Evolutionary conservation across 1,140 invertebrate genomes (phyloP).

Genomic region (Mactra quadrangularis): DNA sequence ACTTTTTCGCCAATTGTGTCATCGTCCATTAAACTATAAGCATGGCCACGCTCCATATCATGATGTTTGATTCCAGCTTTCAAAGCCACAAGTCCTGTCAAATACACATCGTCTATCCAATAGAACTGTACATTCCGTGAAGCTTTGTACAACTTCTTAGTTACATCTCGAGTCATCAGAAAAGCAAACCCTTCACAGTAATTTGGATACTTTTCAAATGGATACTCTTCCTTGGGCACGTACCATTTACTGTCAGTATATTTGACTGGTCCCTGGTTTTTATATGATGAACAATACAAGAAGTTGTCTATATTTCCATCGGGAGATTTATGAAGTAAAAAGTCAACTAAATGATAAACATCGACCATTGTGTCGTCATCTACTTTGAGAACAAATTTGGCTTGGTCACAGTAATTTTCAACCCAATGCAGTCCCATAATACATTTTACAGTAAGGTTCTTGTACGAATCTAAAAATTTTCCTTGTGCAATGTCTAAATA

Average conservation of each 20-base stretch:
- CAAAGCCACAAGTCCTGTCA: conserved; percentile 45
- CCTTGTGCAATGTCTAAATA: conserved; percentile 74
- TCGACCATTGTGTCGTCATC: conserved; percentile 93
- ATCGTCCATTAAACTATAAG: conserved; percentile 22
- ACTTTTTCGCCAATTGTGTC: conserved; percentile 30
- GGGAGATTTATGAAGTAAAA: conserved; percentile 22
- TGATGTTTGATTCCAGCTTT: conserved; percentile 27
- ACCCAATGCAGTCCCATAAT: conserved; percentile 94
- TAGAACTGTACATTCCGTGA: conserved; percentile 50
- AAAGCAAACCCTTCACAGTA: conserved; percentile 62
- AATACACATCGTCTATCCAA: conserved; percentile 64
- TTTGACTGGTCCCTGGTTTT: conserved; percentile 34
- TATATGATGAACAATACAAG: conserved; percentile 30
- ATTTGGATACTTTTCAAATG: conserved; percentile 49
- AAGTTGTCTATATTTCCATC: conserved; percentile 41
- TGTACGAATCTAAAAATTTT: conserved; percentile 75
- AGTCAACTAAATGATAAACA: conserved; percentile 38
- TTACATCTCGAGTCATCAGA: conserved; percentile 47
- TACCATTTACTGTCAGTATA: conserved; percentile 38
- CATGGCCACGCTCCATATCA: conserved; percentile 36
- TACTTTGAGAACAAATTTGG: conserved; percentile 91
- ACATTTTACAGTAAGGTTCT: conserved; percentile 84
- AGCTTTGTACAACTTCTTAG: conserved; percentile 37
- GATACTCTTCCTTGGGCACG: conserved; percentile 33
- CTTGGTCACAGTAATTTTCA: conserved; percentile 86